These are phyloP conservation scores for Sphecodes monilicornis DNA, from an alignment of 2,888 invertebrate species.

Conservation along the genomic window DNA sequence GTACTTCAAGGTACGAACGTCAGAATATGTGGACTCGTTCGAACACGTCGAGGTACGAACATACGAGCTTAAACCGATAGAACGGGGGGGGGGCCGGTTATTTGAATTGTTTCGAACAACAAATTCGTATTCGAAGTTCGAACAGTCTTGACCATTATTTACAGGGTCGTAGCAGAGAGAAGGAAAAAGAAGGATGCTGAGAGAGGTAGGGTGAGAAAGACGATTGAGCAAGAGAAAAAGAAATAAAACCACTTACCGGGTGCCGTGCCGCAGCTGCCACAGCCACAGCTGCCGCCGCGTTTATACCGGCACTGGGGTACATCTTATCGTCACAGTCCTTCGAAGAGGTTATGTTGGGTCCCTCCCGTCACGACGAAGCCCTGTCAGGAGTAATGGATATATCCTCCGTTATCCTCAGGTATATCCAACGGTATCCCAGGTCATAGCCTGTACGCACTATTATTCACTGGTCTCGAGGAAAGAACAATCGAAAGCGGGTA, in stretches of 20 bases:
- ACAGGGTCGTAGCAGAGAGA: background rate
- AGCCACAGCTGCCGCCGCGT: constrained; percentile 83
- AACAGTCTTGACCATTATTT: background rate
- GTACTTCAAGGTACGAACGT: background rate
- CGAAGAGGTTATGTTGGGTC: constrained; percentile 61
- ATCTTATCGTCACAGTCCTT: constrained; percentile 71
- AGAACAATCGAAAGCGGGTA: constrained; percentile 14
- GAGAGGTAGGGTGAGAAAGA: background rate
- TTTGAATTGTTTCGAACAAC: background rate
- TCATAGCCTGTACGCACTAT: constrained; percentile 65
- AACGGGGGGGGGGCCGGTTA: background rate
- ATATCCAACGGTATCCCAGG: constrained; percentile 64
- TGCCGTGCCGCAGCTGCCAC: constrained; percentile 83
- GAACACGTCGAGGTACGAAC: background rate
- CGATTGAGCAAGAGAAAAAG: constrained; percentile 46
- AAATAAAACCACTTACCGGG: constrained; percentile 78
- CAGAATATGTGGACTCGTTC: background rate
- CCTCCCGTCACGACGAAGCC: constrained; percentile 51
- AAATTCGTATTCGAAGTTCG: constrained; percentile 1
- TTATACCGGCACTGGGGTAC: constrained; percentile 82
- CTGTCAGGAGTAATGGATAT: constrained; percentile 58
- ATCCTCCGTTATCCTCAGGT: constrained; percentile 64
- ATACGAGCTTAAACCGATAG: background rate
- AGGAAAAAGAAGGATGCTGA: constrained; percentile 9
- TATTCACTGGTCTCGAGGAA: constrained; percentile 50